A percentile compares a stretch with the other conserved stretches of the same genome.
These are phyloP conservation scores for Scaptomyza polygonia DNA, from an alignment of 2,888 invertebrate genomes.

Conservation along the genomic window DNA sequence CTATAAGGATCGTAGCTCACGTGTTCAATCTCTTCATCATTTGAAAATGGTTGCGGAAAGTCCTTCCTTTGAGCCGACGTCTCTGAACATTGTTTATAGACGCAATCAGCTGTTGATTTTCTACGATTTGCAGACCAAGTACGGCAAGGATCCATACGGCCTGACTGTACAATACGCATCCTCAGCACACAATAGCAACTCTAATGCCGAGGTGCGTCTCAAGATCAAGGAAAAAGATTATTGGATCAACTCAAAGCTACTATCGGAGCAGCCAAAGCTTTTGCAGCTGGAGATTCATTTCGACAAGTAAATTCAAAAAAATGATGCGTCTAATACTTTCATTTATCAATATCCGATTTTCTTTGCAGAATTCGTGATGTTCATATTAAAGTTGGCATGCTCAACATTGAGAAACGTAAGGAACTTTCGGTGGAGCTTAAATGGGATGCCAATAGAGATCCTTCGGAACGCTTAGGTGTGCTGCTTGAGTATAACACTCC, in stretches of 20 bases:
- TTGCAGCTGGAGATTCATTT: conserved; percentile 90
- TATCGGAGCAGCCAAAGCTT: conserved; percentile 88
- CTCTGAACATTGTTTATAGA: conserved; percentile 88
- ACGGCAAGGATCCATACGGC: conserved; percentile 88
- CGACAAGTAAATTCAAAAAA: conserved; percentile 88
- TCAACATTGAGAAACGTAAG: conserved; percentile 87
- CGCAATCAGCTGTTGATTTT: conserved; percentile 89
- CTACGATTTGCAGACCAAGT: conserved; percentile 87
- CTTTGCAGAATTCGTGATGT: conserved; percentile 88
- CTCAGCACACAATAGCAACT: conserved; percentile 86
- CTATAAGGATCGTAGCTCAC: conserved; percentile 90
- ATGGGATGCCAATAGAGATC: conserved; percentile 95
- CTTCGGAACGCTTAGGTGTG: conserved; percentile 86
- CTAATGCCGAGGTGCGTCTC: conserved; percentile 87
- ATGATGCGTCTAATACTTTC: background rate
- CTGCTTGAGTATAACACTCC: conserved; percentile 87
- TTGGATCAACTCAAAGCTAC: conserved; percentile 87
- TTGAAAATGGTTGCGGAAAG: conserved; percentile 90
- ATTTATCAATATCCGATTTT: background rate
- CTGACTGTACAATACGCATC: conserved; percentile 87
- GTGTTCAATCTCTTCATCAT: conserved; percentile 88
- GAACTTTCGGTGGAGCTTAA: conserved; percentile 90
- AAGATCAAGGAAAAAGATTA: conserved; percentile 89
- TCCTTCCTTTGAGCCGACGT: conserved; percentile 89
- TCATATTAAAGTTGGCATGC: conserved; percentile 88